Conservation (phyloP, 2,888 invertebrate species). For the Epicampocera succincta region DNA sequence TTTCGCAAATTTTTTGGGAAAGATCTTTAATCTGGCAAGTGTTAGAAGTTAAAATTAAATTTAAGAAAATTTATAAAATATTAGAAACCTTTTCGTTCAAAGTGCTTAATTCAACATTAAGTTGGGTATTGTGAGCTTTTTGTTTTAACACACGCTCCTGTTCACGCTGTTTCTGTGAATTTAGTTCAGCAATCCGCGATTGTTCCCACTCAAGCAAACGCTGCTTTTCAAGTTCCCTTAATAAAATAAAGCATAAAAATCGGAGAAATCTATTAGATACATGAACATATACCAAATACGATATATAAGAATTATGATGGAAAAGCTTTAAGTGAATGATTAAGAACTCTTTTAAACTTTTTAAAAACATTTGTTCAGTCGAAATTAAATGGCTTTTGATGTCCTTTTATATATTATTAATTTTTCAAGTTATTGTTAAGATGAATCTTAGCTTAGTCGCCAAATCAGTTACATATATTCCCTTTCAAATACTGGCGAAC, state of each 20-base stretch:
- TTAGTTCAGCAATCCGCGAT: conserved; percentile 92
- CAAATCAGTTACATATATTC: too few species aligned
- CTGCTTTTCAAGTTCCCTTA: conserved; percentile 95
- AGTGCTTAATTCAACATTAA: conserved; percentile 89
- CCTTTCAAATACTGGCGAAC: too few species aligned
- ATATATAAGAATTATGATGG: too few species aligned
- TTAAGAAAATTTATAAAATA: background rate
- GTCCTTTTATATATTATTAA: too few species aligned
- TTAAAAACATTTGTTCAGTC: too few species aligned
- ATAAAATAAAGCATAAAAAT: conserved; percentile 51
- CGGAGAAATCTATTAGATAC: too few species aligned
- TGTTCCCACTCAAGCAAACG: conserved; percentile 98
- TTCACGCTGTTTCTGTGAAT: conserved; percentile 92
- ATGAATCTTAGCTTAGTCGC: too few species aligned
- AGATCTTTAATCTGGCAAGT: conserved; percentile 87
- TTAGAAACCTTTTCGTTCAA: conserved; percentile 79
- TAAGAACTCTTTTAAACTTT: too few species aligned
- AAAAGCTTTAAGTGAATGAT: too few species aligned
- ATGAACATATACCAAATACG: too few species aligned
- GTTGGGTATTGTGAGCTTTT: conserved; percentile 92
- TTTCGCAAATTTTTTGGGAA: conserved; percentile 90
- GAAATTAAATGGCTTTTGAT: too few species aligned
- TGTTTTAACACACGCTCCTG: conserved; percentile 92
- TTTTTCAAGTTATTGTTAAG: too few species aligned
- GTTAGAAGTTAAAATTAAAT: conserved; percentile 72